Evolutionary conservation across 2,888 invertebrate genomes (phyloP).

Genomic region (Phortica magna): DNA sequence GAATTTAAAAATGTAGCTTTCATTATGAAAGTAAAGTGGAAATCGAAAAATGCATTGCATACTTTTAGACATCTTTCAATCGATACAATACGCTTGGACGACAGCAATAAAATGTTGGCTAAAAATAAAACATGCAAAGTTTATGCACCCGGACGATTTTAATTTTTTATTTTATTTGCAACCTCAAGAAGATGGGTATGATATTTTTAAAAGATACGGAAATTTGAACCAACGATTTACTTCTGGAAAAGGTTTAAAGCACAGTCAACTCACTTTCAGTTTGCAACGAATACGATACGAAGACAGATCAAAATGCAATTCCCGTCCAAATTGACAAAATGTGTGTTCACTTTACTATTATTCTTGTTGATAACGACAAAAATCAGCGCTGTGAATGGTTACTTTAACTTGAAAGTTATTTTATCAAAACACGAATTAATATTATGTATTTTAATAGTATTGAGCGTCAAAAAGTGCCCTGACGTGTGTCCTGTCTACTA

Average conservation of each 20-base stretch:
- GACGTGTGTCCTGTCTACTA: slow-evolving; percentile 59
- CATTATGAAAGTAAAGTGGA: too few relatives aligned
- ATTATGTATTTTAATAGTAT: not conserved
- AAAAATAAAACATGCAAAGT: too few relatives aligned
- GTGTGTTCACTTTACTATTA: not conserved
- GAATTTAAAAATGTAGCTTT: too few relatives aligned
- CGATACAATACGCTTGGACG: too few relatives aligned
- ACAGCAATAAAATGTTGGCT: too few relatives aligned
- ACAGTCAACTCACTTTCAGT: too few relatives aligned
- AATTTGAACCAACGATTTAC: too few relatives aligned
- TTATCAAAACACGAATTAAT: not conserved
- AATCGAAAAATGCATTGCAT: not conserved
- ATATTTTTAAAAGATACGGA: too few relatives aligned
- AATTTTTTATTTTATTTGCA: not conserved
- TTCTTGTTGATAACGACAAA: not conserved
- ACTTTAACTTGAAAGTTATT: not conserved
- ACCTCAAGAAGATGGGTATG: too few relatives aligned
- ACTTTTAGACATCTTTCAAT: not conserved
- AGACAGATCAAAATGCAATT: not conserved
- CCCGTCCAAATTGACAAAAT: not conserved
- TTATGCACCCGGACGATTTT: not conserved
- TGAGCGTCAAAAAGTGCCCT: slow-evolving; percentile 55
- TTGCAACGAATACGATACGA: too few relatives aligned
- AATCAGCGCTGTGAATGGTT: slow-evolving; percentile 6
- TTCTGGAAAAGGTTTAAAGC: too few relatives aligned